Evolutionary conservation across 2,888 invertebrate genomes (phyloP).

Genomic region (Lochmaea crataegi): DNA sequence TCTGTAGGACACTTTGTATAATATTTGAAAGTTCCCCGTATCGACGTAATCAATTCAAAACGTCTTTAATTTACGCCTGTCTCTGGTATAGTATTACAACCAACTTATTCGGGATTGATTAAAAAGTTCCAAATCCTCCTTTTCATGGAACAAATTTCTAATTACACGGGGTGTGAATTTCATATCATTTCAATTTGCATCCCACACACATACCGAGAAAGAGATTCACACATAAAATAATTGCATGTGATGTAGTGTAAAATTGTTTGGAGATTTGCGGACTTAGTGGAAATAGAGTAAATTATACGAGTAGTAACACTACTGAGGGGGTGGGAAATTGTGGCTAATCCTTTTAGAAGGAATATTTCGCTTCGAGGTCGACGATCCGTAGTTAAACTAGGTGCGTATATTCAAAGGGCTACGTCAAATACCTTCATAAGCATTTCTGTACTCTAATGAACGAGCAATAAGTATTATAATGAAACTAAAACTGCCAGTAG

Average conservation of each 20-base stretch:
- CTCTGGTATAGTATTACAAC: background rate
- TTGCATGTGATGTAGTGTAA: conserved; percentile 35
- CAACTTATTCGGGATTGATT: conserved; percentile 9
- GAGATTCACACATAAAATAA: conserved; percentile 26
- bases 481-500: background rate
- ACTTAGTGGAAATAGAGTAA: conserved; percentile 32
- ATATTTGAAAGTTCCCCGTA: background rate
- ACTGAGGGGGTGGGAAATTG: conserved; percentile 26
- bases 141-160: conserved; percentile 23
- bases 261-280: conserved; percentile 35
- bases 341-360: conserved; percentile 38
- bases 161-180: conserved; percentile 33
- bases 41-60: background rate
- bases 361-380: conserved; percentile 26
- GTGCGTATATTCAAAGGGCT: background rate
- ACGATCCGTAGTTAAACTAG: background rate
- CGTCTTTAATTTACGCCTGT: background rate
- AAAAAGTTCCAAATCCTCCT: conserved; percentile 24
- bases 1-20: background rate
- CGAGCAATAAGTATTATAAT: too few relatives aligned
- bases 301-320: conserved; percentile 33
- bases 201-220: conserved; percentile 16
- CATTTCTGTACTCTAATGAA: too few relatives aligned
- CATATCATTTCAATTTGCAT: conserved; percentile 26
- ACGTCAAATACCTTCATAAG: background rate